Conservation (phyloP, 2,113 vertebrate genomes). For the Tachuris rubrigastra region DNA sequence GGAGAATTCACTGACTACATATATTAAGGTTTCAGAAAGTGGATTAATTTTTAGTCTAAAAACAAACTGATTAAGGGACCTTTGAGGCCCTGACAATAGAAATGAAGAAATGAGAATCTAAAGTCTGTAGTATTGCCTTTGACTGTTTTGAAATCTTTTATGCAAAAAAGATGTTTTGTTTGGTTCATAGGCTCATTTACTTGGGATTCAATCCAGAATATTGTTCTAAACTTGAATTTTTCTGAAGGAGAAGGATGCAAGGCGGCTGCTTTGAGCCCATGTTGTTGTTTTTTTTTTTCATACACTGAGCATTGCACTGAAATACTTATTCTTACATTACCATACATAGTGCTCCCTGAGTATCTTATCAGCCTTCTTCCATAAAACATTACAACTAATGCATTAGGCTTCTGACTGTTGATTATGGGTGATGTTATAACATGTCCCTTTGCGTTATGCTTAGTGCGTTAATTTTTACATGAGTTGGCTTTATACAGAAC, state of each 20-base stretch:
- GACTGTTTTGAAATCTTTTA: neutral
- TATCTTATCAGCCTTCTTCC: neutral
- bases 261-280: neutral
- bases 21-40: neutral
- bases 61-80: neutral
- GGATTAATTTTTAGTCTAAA: neutral
- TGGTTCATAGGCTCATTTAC: neutral
- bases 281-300: neutral
- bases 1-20: neutral
- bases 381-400: constrained; percentile 17
- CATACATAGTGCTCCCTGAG: neutral
- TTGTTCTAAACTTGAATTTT: neutral
- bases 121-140: neutral
- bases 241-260: neutral
- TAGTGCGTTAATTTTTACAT: neutral
- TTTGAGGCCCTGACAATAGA: neutral
- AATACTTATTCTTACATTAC: neutral
- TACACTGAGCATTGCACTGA: neutral
- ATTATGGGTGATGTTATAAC: neutral
- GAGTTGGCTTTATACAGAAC: neutral
- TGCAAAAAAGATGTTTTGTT: neutral
- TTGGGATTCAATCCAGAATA: neutral
- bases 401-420: neutral
- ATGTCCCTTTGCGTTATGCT: neutral
- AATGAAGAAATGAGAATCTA: neutral